Evolutionary conservation across 64 coral and sea anemone species (phyloP), one percentile per base, ranked within the genome.

Genomic region (Stichodactyla helianthus): DNA sequence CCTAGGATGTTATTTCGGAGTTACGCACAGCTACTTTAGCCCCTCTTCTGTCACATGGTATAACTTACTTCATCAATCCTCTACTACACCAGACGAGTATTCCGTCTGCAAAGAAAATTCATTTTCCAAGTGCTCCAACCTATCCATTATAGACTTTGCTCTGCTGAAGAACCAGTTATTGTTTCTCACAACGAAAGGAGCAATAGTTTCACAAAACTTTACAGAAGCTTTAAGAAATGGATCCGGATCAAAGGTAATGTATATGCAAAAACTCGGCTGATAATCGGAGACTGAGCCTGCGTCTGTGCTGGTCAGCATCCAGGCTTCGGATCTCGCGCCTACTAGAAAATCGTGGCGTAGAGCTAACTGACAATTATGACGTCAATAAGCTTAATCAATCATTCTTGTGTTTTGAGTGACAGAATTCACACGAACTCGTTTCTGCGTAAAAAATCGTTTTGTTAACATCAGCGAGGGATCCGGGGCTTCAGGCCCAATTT

Each of bases 61-160:
- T 83, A 79, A 91, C 71, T 83, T 91, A 27, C 90, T 91, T 51
- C 76, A 91, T 58, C 90, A 19, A 19, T 91, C 90, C 4, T 78
- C 84, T 71, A 61, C 70, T 6, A 53, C 71, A 22, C 90, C 90
- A 70, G 85, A 82, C 22, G n/a, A 71, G 8, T 71, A 82, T 71
- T 91, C 90, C 16, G 81, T 91, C 26, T 91, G 90, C 77, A 91
- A 87, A 26, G 57, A 91, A 50, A 15, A 17, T 18, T 82, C 51
- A 22, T 91, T 91, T 51, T 16, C 52, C 25, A 54, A 59, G 23
- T 91, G 90, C 57, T 63, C 78, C 53, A 20, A 64, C 15, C 22
- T 91, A 12, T 87, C 77, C 62, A 91, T 91, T 50, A 50, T 87
- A 26, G 90, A 91, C 79, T 87, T 91, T 5, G 20, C 85, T 17